Base-by-base conservation (phyloP, 2,888 invertebrate genomes). In the Chalcosyrphus nemorum region DNA sequence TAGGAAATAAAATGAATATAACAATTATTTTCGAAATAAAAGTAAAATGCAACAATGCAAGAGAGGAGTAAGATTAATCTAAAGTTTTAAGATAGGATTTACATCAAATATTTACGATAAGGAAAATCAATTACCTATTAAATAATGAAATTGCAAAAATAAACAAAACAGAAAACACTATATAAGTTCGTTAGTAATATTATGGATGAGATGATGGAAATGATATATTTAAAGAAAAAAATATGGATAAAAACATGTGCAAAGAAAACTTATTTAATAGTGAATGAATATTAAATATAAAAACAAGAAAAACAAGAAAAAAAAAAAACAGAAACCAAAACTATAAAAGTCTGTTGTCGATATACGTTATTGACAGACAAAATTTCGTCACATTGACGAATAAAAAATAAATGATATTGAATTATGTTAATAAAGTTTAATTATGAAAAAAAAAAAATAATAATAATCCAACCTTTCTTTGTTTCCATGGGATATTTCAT, bases 371-470 rank as follows among this genome's bases (percentile, higher is more conserved):
- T 89, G 89, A 89, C 91, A 91, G 91, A 91, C 91, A 89, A 89
- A 89, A 90, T 88, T 92, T 92, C 91, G 91, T 92, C 91, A 92
- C 91, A 92, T 92, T 92, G 91, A 92, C 91, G 92, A 91, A 90
- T 90, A 90, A 89, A 89, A 89, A 89, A 87, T 89, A 72, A 81
- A 76, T 84, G 84, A 84, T 84, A 84, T 84, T 80, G 78, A 84
- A 84, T 84, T 84, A 84, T 84, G 84, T 84, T 84, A 84, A 84
- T 84, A 84, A 84, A 84, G 84, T 84, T 84, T 80, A 84, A 84
- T 84, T 80, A 80, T 84, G 80, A 84, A 84, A 80, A 84, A 80
- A 84, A 56, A 19, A 17, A 41, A 15, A 65, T 65, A 21, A 11
- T 7, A 27, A n/a, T n/a, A n/a, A n/a, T n/a, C n/a, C n/a, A n/a